Base-by-base conservation (phyloP, 2,797 vertebrate species). In the Pampus argenteus region DNA sequence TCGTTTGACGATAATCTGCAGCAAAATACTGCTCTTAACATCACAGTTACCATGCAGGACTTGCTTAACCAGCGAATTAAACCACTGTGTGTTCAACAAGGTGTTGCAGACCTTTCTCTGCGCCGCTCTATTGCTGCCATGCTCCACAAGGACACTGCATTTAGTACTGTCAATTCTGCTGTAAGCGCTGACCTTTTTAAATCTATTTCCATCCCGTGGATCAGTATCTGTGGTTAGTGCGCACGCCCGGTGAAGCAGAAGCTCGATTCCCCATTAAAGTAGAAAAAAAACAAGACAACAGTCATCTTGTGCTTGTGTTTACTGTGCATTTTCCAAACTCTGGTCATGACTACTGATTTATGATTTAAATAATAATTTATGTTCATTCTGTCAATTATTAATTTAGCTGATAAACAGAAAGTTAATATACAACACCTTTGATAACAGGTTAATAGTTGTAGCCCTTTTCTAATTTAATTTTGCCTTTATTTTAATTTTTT, bases 141-240 rank as follows among this genome's bases (percentile, higher is more conserved):
- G 66, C 74, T 86, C 79, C 66, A 81, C 85, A 83, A 85, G 76
- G 85, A 85, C 73, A 79, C 50, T 62, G 57, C 74, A 65, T 82
- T 85, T 83, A 82, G 74, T 69, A 34, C 68, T 67, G 74, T 76
- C 79, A 77, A 64, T 79, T 80, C 77, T 61, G 84, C 66, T 76
- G 81, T 75, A 84, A 83, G 78, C 74, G 7, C 67, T 88, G 86
- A 90, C 88, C 82, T 87, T 90, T 89, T 79, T 69, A 83, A 84
- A 72, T 87, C 74, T 83, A 57, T 85, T 85, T 88, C 78, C 60
- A 82, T 88, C 67, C 79, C 2, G 18, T 38, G 76, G 73, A 78
- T 86, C 78, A 73, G 72, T 80, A 63, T 78, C 72, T 75, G 56
- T 82, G 71, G 74, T 76, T 65, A 82, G 75, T 48, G 73, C 57